Percentiles rank a stretch among this genome's conserved stretches.
phyloP scores from a whole-genome alignment of 2,888 invertebrate genomes.

The Yponomeuta plumbellus region DNA sequence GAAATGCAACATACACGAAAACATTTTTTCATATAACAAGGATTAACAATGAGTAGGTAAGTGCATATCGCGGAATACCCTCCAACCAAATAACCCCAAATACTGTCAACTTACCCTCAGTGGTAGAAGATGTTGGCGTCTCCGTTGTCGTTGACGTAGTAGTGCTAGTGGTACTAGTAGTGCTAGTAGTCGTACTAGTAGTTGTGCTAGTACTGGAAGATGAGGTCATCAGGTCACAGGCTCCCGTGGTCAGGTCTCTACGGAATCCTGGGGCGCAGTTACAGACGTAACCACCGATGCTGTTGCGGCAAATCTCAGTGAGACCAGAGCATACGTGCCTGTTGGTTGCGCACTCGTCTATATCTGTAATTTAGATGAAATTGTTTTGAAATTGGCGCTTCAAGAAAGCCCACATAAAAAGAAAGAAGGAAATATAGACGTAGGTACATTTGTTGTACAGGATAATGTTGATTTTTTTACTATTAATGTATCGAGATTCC shows the following conservation, averaged over 20 bases:
- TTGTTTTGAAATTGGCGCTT: not conserved
- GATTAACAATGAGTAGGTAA: too few relatives aligned
- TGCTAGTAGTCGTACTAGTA: constrained; percentile 28
- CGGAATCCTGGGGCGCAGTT: constrained; percentile 88
- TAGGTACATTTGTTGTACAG: too few relatives aligned
- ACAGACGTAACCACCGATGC: constrained; percentile 90
- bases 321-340: constrained; percentile 74
- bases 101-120: constrained; percentile 16
- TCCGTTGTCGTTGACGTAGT: not conserved
- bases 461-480: too few relatives aligned
- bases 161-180: constrained; percentile 18
- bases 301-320: constrained; percentile 85
- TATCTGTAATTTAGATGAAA: constrained; percentile 74
- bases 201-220: constrained; percentile 39
- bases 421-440: too few relatives aligned
- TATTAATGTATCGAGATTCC: too few relatives aligned
- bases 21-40: too few relatives aligned
- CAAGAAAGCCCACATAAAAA: too few relatives aligned
- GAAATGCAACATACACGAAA: too few relatives aligned
- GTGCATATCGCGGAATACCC: too few relatives aligned
- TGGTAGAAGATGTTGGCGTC: constrained; percentile 27
- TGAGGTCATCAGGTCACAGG: constrained; percentile 41
- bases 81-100: too few relatives aligned
- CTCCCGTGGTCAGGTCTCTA: constrained; percentile 72
- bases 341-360: constrained; percentile 84